These are phyloP conservation scores for Eupeodes corollae DNA, from an alignment of 1,140 invertebrate species.

Conservation along the genomic window DNA sequence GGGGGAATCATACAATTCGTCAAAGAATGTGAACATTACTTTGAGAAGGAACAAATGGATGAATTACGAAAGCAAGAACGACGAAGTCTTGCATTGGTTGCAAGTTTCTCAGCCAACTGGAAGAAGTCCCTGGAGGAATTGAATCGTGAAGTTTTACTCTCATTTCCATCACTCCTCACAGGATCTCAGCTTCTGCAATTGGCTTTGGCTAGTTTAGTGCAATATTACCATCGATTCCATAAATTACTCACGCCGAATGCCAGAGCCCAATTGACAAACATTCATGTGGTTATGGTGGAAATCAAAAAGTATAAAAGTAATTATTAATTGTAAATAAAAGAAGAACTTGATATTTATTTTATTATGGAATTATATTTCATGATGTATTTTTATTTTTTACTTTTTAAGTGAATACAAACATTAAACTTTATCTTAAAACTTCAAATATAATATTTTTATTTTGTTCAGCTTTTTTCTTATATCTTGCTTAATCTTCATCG, in stretches of 20 bases:
- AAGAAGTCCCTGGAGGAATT: conserved; percentile 89
- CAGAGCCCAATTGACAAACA: conserved; percentile 86
- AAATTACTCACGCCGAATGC: conserved; percentile 86
- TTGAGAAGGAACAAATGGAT: conserved; percentile 71
- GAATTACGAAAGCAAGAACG: conserved; percentile 71
- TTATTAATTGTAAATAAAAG: conserved; percentile 43
- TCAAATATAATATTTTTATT: neutral
- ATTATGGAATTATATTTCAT: conserved; percentile 1
- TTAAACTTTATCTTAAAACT: neutral
- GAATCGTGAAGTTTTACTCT: conserved; percentile 85
- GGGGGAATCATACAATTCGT: conserved; percentile 94
- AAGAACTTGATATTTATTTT: conserved; percentile 1
- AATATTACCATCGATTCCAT: conserved; percentile 96
- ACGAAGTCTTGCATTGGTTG: conserved; percentile 70
- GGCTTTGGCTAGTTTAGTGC: conserved; percentile 87
- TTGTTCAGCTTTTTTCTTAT: neutral
- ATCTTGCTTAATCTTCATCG: conserved; percentile 23
- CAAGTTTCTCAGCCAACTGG: conserved; percentile 86
- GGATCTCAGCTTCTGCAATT: conserved; percentile 88
- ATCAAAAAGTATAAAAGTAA: conserved; percentile 97
- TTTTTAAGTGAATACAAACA: neutral
- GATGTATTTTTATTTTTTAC: neutral
- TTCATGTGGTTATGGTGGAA: conserved; percentile 98
- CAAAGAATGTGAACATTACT: conserved; percentile 81
- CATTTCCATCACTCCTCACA: conserved; percentile 92